These are phyloP conservation scores for Microcebus jonahi DNA, from an alignment of 2,113 vertebrate species.

Conservation along the genomic window DNA sequence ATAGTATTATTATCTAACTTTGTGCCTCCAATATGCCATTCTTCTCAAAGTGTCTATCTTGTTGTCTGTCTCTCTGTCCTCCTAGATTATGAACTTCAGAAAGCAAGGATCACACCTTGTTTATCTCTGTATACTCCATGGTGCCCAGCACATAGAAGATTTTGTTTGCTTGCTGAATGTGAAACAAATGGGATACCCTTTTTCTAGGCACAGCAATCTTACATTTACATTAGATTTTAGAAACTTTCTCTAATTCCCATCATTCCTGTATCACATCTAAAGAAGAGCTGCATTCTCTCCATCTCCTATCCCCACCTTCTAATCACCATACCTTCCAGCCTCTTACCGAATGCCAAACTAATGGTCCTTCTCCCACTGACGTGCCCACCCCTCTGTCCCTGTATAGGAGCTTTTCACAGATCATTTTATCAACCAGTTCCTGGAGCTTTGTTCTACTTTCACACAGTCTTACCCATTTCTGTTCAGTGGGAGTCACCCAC, in stretches of 20 bases:
- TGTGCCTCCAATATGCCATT: not conserved
- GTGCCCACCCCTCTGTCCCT: not conserved
- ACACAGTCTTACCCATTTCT: not conserved
- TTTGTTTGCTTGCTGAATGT: not conserved
- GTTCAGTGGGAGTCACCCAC: not conserved
- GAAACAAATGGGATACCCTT: not conserved
- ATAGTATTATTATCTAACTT: not conserved
- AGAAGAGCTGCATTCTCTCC: not conserved
- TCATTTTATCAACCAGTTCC: not conserved
- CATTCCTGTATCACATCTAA: not conserved
- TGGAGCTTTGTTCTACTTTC: not conserved
- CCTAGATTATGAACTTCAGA: not conserved
- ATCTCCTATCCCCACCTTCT: not conserved
- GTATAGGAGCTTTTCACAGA: not conserved
- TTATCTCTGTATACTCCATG: not conserved
- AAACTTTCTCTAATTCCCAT: not conserved
- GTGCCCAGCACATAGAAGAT: not conserved
- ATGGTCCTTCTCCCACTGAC: not conserved
- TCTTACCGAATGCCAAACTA: not conserved
- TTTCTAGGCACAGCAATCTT: not conserved
- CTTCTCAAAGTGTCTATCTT: not conserved
- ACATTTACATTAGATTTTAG: not conserved
- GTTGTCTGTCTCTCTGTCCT: not conserved
- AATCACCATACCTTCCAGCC: not conserved
- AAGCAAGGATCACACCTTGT: not conserved